Conservation (phyloP, 2,113 vertebrate species). For the Myotis davidii region DNA sequence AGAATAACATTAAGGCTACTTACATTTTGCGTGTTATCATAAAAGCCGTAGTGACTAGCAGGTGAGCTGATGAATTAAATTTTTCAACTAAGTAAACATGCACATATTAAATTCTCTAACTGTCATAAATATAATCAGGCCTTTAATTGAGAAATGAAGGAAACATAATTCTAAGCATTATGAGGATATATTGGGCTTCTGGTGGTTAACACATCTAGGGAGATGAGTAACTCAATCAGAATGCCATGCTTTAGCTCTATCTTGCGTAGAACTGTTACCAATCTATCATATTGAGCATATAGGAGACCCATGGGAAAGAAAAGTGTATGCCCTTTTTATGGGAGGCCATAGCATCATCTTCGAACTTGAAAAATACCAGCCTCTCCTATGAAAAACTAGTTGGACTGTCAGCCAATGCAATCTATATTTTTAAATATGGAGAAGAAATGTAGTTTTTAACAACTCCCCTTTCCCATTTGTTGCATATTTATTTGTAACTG, state of each 20-base stretch:
- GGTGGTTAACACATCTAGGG: slow-evolving; percentile 7
- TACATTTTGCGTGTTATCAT: slow-evolving; percentile 59
- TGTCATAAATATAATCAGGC: slow-evolving; percentile 69
- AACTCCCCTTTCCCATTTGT: not conserved
- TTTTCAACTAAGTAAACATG: slow-evolving; percentile 69
- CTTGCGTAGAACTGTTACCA: slow-evolving; percentile 31
- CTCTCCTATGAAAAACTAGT: not conserved
- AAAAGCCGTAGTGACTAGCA: slow-evolving; percentile 53
- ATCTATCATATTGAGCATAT: not conserved
- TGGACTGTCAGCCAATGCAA: not conserved
- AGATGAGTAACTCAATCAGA: slow-evolving; percentile 59
- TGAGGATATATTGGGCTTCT: slow-evolving; percentile 58
- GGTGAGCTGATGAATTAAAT: slow-evolving; percentile 54
- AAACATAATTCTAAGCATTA: slow-evolving; percentile 69
- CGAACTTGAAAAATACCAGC: not conserved
- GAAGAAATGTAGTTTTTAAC: not conserved
- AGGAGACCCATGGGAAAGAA: not conserved
- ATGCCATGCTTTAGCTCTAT: not conserved
- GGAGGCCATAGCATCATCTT: not conserved
- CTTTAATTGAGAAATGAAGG: slow-evolving; percentile 74
- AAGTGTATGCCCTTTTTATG: not conserved
- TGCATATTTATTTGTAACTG: not conserved
- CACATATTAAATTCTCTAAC: slow-evolving; percentile 68
- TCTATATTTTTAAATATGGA: not conserved
- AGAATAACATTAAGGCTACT: slow-evolving; percentile 48